Evolutionary conservation across 2,797 vertebrate species (phyloP), one percentile per base, ranked within the genome.

Genomic region (Anniella stebbinsi): DNA sequence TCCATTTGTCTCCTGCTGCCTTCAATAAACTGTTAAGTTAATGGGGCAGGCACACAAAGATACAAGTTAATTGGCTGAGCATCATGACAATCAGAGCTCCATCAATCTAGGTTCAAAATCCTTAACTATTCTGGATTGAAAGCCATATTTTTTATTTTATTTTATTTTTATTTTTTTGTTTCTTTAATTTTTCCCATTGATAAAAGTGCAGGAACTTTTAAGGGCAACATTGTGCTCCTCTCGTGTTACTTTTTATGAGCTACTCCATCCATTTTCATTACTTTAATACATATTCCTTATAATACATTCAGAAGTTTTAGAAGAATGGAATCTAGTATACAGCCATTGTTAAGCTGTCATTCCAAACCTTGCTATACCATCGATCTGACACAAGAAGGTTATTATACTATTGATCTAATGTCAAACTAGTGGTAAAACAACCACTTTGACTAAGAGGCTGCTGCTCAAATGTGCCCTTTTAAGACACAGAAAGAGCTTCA

Each of bases 391-490:
- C 86, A 84, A 91, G 70, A 94, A 96, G 92, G 93, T 95, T 95
- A 96, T 91, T 83, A 93, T 93, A 93, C 94, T 89, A 93, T 94
- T 85, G 89, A 95, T 95, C 87, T 93, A 83, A 91, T 95, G 92
- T 94, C 90, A 96, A 93, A 95, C 91, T 93, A 95, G 92, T 95
- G 92, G 60, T 94, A 95, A 92, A 93, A 95, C 84, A 95, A 94
- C 94, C 89, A 94, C 94, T 95, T 87, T 91, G 87, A 93, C 90
- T 91, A 92, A 94, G 93, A 95, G 93, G 80, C 15, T 83, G 28
- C 41, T 83, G 70, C 41, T 88, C 87, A 84, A 88, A 83, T 66
- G 72, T 72, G 87, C 48, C 66, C 77, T 80, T 87, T 88, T 30
- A 48, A 80, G 48, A 88, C 45, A 70, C 21, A 28, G 2, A 88